Evolutionary conservation across 2,797 vertebrate species (phyloP).

Genomic region (Pangasius larnaudii): DNA sequence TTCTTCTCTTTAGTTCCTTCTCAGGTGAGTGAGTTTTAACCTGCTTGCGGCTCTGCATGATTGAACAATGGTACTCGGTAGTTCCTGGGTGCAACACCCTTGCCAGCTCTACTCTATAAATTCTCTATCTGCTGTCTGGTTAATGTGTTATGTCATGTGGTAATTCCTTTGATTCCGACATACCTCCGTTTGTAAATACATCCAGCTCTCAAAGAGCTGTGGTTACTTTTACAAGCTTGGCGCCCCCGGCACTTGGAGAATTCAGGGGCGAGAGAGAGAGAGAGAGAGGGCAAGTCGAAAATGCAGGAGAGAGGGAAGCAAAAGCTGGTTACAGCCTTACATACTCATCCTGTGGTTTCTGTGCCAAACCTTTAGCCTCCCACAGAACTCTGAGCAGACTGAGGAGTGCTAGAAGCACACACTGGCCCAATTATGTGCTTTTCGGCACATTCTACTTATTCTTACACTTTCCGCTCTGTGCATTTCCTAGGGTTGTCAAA

Average conservation of each 20-base stretch:
- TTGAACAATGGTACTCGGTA: constrained; percentile 76
- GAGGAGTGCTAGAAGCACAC: constrained; percentile 67
- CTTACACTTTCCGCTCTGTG: constrained; percentile 72
- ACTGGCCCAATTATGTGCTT: constrained; percentile 71
- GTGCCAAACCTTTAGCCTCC: constrained; percentile 64
- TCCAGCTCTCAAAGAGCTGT: constrained; percentile 96
- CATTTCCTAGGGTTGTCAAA: not conserved
- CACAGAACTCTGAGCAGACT: constrained; percentile 73
- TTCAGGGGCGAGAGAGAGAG: constrained; percentile 69
- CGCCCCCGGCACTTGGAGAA: constrained; percentile 90
- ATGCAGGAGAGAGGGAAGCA: constrained; percentile 19
- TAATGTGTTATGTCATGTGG: constrained; percentile 99
- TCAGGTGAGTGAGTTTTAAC: constrained; percentile 75
- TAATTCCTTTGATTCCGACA: constrained; percentile 99
- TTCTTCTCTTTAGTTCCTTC: constrained; percentile 62
- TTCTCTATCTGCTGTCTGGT: constrained; percentile 94
- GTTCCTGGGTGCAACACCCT: constrained; percentile 83
- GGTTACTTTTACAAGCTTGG: constrained; percentile 91
- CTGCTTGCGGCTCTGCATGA: constrained; percentile 68
- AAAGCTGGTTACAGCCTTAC: constrained; percentile 68
- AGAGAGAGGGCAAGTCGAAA: constrained; percentile 66
- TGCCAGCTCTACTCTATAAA: constrained; percentile 87
- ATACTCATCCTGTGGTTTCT: constrained; percentile 69
- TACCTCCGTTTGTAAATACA: constrained; percentile 99
- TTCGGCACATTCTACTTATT: constrained; percentile 75